Base-by-base conservation (phyloP, 2,888 invertebrate genomes). In the Drepana falcataria region DNA sequence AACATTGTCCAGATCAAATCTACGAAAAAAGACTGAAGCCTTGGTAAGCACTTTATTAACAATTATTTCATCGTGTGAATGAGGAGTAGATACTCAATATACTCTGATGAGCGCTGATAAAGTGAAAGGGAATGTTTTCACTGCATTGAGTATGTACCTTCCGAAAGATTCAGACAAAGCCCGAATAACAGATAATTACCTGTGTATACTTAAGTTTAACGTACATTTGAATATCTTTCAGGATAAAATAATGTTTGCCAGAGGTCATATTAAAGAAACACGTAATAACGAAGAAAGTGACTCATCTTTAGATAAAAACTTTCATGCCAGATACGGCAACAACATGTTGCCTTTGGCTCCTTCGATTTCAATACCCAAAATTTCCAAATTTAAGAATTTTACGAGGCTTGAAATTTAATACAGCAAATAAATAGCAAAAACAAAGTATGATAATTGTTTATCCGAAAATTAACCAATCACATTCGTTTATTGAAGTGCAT, bases 1-100 rank as follows among this genome's bases (percentile, higher is more conserved):
- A 57, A 96, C 96, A 4, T 84, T 96, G 59, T 95, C 95, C 68
- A 93, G 95, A 76, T 95, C 96, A 54, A 95, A 96, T 89, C 91
- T 96, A 71, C 93, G 93, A 72, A 94, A 94, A 86, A 93, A 93
- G 85, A 95, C 94, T 81, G 95, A 95, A 79, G 91, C 92, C 65
- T 83, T 93, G 89, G 93, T 93, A 79, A 90, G 92, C 85, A n/a
- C n/a, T 54, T 51, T 33, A 9, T 9, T 44, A 21, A 21, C 21
- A 21, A 21, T 21, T 21, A 21, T 21, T 21, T 21, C 21, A 21
- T 21, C 21, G 21, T 21, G 21, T 21, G 21, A 21, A 21, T 21
- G 21, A 21, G 21, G 21, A 21, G 21, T 21, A 21, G 21, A 21
- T 21, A 21, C 21, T 21, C 21, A 21, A 21, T 37, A 6, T 9